Evolutionary conservation across 2,797 vertebrate species (phyloP), one percentile per base, ranked within the genome.

Genomic region (Holocentrus rufus): DNA sequence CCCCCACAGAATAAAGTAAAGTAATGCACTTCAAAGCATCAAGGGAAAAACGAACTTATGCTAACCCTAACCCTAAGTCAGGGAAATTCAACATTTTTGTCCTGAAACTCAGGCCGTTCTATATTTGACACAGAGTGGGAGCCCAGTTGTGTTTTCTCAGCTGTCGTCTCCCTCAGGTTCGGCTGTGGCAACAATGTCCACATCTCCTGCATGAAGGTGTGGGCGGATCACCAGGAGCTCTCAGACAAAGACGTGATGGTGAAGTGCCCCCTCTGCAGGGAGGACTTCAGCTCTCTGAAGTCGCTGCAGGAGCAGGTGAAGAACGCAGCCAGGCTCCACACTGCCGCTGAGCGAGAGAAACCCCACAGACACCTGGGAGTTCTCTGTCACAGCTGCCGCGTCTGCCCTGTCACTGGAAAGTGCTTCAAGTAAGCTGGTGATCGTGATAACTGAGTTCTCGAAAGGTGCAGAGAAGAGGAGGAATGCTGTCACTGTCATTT

Each of bases 161-260:
- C 42, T 47, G 39, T 54, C 20, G 23, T 65, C 25, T 78, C 50
- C 50, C 5, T 5, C 69, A 95, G 94, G 80, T 94, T 93, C 20
- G 84, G 93, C 30, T 94, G 91, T 74, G 94, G 91, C 69, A 95
- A 95, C 81, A 95, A 82, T 0, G 8, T 94, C 70, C 93, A 95
- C 79, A 90, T 95, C 72, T 91, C 87, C 49, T 94, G 94, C 82
- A 89, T 93, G 92, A 93, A 93, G 67, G 87, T 92, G 49, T 92
- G 93, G 90, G 89, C 70, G 0, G 88, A 92, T 36, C 85, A 94
- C 74, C 92, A 95, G 76, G 68, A 53, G 10, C 71, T 72, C 1
- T 54, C 53, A 0, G 84, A 87, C 3, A 59, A 47, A 4, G 70
- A 74, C 1, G 76, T 69, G 34, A 85, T 77, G 63, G 81, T 93